A percentile compares a stretch with the other conserved stretches of the same genome.
Conservation (phyloP, 2,888 invertebrate species). For the Salpingus planirostris region DNA sequence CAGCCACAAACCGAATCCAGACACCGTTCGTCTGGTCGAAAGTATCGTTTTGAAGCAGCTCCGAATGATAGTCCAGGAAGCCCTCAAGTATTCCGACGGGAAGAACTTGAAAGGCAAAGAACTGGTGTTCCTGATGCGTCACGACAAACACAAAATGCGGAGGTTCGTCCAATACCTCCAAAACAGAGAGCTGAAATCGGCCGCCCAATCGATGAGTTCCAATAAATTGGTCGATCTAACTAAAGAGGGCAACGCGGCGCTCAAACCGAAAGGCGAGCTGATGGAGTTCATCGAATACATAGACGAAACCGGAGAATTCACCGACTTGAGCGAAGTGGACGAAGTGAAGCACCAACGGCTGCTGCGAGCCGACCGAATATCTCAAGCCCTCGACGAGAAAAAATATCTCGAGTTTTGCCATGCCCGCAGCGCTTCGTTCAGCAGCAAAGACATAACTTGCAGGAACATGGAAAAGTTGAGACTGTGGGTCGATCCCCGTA, state of each 20-base stretch:
- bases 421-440: slow-evolving; percentile 69
- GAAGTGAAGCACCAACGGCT: slow-evolving; percentile 50
- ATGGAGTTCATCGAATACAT: slow-evolving; percentile 46
- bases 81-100: slow-evolving; percentile 56
- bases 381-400: slow-evolving; percentile 46
- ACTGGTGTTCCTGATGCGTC: slow-evolving; percentile 74
- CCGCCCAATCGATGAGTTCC: slow-evolving; percentile 30
- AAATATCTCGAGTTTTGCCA: slow-evolving; percentile 72
- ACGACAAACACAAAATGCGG: slow-evolving; percentile 67
- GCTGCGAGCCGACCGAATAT: slow-evolving; percentile 54
- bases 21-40: slow-evolving; percentile 78
- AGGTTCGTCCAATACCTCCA: slow-evolving; percentile 66
- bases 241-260: slow-evolving; percentile 40
- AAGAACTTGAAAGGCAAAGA: slow-evolving; percentile 48
- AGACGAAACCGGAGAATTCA: slow-evolving; percentile 49
- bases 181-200: slow-evolving; percentile 45
- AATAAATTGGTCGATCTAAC: slow-evolving; percentile 38
- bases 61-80: slow-evolving; percentile 65
- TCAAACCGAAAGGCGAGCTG: slow-evolving; percentile 40
- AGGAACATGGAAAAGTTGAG: slow-evolving; percentile 45
- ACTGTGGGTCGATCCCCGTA: slow-evolving; percentile 53
- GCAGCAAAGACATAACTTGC: slow-evolving; percentile 29
- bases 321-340: slow-evolving; percentile 47
- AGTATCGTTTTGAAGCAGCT: slow-evolving; percentile 76
- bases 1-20: slow-evolving; percentile 68